Conservation (phyloP, 2,888 invertebrate genomes). For the Melanotus villosus region DNA sequence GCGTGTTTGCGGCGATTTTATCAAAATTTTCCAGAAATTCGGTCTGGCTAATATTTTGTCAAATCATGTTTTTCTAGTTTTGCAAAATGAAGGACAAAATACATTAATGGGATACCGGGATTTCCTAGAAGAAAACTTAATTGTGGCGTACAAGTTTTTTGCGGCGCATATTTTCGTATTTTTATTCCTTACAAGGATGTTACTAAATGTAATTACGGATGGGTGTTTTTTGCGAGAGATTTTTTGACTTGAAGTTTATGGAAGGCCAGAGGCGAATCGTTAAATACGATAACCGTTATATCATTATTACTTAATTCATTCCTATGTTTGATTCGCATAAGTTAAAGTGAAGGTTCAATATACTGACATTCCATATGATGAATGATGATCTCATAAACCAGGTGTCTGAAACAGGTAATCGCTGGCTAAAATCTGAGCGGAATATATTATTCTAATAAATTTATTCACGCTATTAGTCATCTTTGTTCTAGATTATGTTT, state of each 20-base stretch:
- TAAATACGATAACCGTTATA: slow-evolving; percentile 5
- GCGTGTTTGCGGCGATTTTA: no score
- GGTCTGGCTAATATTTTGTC: no score
- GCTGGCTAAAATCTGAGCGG: background rate
- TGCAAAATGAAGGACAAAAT: background rate
- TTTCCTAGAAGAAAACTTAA: background rate
- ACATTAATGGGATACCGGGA: background rate
- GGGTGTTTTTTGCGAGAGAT: no score
- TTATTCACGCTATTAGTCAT: no score
- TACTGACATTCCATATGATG: background rate
- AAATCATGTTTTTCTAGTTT: no score
- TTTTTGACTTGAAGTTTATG: no score
- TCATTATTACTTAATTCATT: background rate
- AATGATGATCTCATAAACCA: slow-evolving; percentile 14
- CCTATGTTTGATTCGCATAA: slow-evolving; percentile 1
- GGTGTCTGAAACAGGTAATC: slow-evolving; percentile 5
- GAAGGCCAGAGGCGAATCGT: background rate
- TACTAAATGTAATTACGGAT: no score
- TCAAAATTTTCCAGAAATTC: no score
- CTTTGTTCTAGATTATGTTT: background rate
- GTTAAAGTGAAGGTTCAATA: slow-evolving; percentile 8
- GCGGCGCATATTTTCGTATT: background rate
- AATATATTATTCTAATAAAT: background rate
- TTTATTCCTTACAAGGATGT: no score
- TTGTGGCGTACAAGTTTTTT: background rate